Percentiles rank a stretch among this genome's conserved stretches.
Evolutionary conservation across 2,888 invertebrate genomes (phyloP).

Genomic region (Dichetophora obliterata): DNA sequence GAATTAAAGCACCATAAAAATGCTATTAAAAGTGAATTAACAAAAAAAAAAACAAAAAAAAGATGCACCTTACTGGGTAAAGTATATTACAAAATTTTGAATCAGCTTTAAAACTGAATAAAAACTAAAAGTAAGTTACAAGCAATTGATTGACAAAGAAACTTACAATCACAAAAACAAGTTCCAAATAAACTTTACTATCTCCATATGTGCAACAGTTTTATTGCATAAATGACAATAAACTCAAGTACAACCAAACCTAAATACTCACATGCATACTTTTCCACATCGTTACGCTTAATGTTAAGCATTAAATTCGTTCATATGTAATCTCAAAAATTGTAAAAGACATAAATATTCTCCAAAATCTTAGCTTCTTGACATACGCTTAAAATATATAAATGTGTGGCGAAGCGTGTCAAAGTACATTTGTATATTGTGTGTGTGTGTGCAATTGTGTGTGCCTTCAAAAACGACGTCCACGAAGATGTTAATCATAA

Average conservation of each 20-base stretch:
- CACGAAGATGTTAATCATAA: slow-evolving; percentile 6
- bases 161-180: no score
- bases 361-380: neutral
- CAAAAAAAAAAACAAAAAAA: no score
- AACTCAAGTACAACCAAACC: neutral
- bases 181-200: no score
- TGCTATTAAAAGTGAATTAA: no score
- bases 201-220: no score
- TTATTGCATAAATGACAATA: neutral
- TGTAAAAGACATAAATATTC: slow-evolving; percentile 38
- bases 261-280: neutral
- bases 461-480: neutral
- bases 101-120: no score
- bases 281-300: slow-evolving; percentile 2
- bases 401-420: neutral
- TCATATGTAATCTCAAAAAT: slow-evolving; percentile 30
- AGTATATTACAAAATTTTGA: no score
- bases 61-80: no score
- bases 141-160: no score
- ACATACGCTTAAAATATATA: neutral
- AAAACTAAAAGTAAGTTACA: no score
- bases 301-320: slow-evolving; percentile 26
- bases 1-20: no score
- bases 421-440: neutral
- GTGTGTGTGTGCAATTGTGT: neutral